phyloP scores from a whole-genome alignment of 37 sponge, comb jelly and placozoan species.

The Cliona cf. orientalis region DNA sequence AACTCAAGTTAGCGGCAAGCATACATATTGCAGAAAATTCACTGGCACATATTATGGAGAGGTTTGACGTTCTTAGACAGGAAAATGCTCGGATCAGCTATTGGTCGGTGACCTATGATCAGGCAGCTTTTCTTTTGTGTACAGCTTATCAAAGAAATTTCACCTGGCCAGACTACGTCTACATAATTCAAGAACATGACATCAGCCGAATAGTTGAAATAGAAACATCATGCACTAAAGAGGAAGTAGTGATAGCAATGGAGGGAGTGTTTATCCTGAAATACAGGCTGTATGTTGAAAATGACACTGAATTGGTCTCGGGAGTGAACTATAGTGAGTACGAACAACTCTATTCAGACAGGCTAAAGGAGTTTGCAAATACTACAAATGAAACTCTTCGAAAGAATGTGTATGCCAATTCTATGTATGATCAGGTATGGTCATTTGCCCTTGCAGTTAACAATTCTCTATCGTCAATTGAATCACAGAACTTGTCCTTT shows the following conservation, averaged over 20 bases:
- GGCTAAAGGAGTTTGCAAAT: not conserved
- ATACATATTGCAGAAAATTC: not conserved
- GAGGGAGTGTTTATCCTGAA: conserved; percentile 24
- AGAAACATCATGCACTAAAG: conserved; percentile 3
- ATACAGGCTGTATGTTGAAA: not conserved
- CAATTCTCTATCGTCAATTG: too few species aligned
- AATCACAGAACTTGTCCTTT: too few species aligned
- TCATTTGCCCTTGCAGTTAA: conserved; percentile 53
- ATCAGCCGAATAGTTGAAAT: not conserved
- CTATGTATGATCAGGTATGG: conserved; percentile 53
- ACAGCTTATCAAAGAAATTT: conserved; percentile 12
- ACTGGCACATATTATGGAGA: too few species aligned
- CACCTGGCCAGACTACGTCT: conserved; percentile 41
- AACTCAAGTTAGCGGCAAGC: not conserved
- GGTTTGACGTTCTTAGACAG: not conserved
- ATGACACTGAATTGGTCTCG: not conserved
- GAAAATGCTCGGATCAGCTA: conserved; percentile 18
- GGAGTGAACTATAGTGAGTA: conserved; percentile 25
- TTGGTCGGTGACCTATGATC: not conserved
- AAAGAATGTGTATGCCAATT: conserved; percentile 18
- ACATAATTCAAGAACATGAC: conserved; percentile 18
- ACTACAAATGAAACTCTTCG: not conserved
- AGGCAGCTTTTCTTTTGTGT: conserved; percentile 30
- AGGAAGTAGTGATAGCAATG: conserved; percentile 15
- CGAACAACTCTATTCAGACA: conserved; percentile 21